Evolutionary conservation across 2,888 invertebrate genomes (phyloP), one percentile per base, ranked within the genome.

Genomic region (Volucella bombylans): DNA sequence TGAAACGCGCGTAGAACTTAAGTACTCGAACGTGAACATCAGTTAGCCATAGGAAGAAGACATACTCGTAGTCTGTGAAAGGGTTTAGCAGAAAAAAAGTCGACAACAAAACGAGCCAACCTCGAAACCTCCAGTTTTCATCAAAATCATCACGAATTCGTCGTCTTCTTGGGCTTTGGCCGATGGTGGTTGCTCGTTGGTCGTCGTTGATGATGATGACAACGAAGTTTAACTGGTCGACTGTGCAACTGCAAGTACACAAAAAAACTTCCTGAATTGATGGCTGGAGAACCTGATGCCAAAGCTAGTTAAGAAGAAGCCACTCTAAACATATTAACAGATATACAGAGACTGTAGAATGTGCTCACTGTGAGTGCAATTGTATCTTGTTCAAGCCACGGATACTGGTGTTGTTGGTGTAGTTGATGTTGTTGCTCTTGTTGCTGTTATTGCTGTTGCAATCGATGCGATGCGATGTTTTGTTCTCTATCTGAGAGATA

Each of bases 1-100:
- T 73, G 72, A 78, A 78, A 78, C 82, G 82, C 64, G 78, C 67
- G 78, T 78, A 78, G 82, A 79, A 69, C 79, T 69, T 69, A 79
- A 83, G 82, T 83, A 77, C 72, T 82, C 43, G 73, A 68, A 73
- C 68, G 80, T 73, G 80, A 64, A 59, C 71, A 69, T 69, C 80
- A 81, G 74, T 74, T 74, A 68, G 62, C 68, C 52, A 38, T 55
- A 67, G 15, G 50, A n/a, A 12, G 6, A 65, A 31, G 47, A 49
- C 10, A n/a, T 41, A 47, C 8, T 14, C 10, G 8, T 12, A n/a
- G 12, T 6, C 1, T 14, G 0, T 18, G 39, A 39, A 41, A 52
- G 23, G 39, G n/a, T 8, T 8, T 14, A 45, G 31, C 62, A 49
- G 57, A 41, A 61, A 62, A 41, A 61, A 54, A 47, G 47, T 14